phyloP scores from a whole-genome alignment of 2,888 invertebrate genomes.

The Ryuthela nishihirai region DNA sequence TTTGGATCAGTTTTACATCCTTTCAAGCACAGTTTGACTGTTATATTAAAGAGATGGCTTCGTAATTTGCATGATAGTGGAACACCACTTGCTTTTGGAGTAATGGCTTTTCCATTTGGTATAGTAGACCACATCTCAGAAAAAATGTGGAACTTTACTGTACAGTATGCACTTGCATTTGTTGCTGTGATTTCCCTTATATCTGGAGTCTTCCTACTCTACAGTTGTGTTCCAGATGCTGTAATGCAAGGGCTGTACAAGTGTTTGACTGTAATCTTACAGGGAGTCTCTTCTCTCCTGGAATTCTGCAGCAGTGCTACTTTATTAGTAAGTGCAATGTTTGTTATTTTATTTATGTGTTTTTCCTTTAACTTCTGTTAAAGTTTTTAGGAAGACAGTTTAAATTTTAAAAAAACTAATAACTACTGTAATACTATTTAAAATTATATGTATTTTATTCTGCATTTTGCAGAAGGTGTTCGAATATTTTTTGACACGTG shows the following conservation, averaged over 20 bases:
- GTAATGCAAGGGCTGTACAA: conserved; percentile 60
- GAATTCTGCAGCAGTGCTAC: conserved; percentile 32
- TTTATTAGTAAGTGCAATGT: conserved; percentile 30
- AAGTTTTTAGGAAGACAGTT: too few species aligned
- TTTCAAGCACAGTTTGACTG: conserved; percentile 76
- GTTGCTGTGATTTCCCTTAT: conserved; percentile 52
- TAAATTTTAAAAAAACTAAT: too few species aligned
- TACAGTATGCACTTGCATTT: conserved; percentile 63
- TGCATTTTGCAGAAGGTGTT: too few species aligned
- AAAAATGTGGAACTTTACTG: conserved; percentile 65
- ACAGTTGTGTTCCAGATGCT: conserved; percentile 67
- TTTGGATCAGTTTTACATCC: conserved; percentile 98
- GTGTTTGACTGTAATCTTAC: conserved; percentile 46
- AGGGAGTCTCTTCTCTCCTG: conserved; percentile 16
- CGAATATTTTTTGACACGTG: too few species aligned
- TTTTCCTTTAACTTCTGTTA: too few species aligned
- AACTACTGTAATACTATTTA: too few species aligned
- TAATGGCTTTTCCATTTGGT: conserved; percentile 62
- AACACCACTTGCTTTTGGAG: conserved; percentile 54
- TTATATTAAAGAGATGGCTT: conserved; percentile 74
- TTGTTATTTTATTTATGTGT: too few species aligned
- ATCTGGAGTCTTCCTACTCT: conserved; percentile 60
- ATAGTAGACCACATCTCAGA: conserved; percentile 72
- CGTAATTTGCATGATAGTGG: conserved; percentile 45
- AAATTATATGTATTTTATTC: too few species aligned